phyloP scores from a whole-genome alignment of 1,140 invertebrate species.

The Magallana ariakensis region DNA sequence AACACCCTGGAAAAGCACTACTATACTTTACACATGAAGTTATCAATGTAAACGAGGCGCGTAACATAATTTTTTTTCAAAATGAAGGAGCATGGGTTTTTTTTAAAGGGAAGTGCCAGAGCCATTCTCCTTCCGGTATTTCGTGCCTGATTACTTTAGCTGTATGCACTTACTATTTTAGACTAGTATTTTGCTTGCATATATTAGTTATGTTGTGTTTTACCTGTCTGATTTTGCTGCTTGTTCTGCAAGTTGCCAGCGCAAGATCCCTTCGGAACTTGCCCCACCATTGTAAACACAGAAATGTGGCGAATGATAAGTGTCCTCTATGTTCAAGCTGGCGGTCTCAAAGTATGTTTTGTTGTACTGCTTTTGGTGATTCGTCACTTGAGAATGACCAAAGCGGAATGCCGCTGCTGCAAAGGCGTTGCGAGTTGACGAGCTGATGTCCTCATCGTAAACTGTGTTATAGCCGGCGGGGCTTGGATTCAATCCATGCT shows the following conservation, averaged over 20 bases:
- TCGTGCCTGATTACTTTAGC: too few relatives aligned
- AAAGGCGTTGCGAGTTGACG: constrained; percentile 28
- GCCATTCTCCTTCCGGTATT: too few relatives aligned
- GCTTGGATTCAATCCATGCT: constrained; percentile 37
- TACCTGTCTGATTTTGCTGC: constrained; percentile 21
- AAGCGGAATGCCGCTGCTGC: constrained; percentile 42
- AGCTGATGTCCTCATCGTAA: constrained; percentile 22
- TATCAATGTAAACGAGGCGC: not conserved
- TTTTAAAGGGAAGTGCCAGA: too few relatives aligned
- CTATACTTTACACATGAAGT: not conserved
- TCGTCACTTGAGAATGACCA: constrained; percentile 79
- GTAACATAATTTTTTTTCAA: not conserved
- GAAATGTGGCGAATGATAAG: constrained; percentile 39
- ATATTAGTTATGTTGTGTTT: not conserved
- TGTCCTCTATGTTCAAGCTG: constrained; percentile 7
- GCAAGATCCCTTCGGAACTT: constrained; percentile 16
- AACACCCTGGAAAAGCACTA: constrained; percentile 26
- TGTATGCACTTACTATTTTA: too few relatives aligned
- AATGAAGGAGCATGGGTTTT: too few relatives aligned
- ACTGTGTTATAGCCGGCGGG: constrained; percentile 26
- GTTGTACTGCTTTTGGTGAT: constrained; percentile 23
- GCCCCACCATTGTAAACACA: constrained; percentile 15
- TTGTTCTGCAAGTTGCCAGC: constrained; percentile 5
- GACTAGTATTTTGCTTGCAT: too few relatives aligned
- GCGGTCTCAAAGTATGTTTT: not conserved